phyloP scores from a whole-genome alignment of 2,797 vertebrate species.

The Hydrophis major region DNA sequence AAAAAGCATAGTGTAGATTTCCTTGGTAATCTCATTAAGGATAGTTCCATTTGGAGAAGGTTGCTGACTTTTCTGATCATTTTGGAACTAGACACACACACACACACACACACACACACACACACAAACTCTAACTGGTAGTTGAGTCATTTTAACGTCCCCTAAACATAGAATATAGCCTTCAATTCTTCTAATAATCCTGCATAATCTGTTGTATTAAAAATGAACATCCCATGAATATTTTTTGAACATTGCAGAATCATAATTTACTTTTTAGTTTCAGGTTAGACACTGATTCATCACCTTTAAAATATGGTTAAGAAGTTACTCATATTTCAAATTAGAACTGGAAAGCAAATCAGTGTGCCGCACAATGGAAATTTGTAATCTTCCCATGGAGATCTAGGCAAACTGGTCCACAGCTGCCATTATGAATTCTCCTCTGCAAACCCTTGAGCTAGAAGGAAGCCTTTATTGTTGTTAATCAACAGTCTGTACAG shows the following conservation, averaged over 20 bases:
- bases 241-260: background rate
- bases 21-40: background rate
- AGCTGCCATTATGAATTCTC: background rate
- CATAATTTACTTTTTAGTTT: background rate
- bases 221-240: background rate
- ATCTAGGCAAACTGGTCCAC: background rate
- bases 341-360: background rate
- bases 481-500: background rate
- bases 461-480: background rate
- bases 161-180: background rate
- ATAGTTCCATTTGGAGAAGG: constrained; percentile 1
- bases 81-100: background rate
- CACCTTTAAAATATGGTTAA: background rate
- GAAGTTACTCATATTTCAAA: background rate
- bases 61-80: background rate
- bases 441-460: background rate
- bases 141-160: background rate
- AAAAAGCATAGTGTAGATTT: background rate
- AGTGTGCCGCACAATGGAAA: background rate
- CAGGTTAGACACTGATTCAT: background rate
- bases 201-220: background rate
- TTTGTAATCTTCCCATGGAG: background rate
- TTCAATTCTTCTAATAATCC: background rate
- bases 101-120: background rate
- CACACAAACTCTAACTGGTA: background rate